Evolutionary conservation across 2,888 invertebrate species (phyloP).

Genomic region (Drosophila dives): DNA sequence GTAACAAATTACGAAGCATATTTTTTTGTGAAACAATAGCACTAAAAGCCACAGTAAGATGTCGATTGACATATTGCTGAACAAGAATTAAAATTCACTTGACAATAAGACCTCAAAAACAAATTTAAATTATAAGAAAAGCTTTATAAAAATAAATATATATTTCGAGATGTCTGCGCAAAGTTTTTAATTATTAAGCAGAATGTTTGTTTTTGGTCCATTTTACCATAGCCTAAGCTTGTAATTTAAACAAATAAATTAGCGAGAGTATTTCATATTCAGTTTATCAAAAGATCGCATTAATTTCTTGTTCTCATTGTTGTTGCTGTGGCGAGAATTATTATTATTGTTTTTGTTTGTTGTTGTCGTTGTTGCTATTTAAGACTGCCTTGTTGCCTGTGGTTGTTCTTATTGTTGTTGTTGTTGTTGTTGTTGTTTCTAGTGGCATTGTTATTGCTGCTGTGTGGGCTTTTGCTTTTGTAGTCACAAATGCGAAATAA

Average conservation of each 20-base stretch:
- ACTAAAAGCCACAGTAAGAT: neutral
- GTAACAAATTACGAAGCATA: neutral
- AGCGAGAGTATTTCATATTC: conserved; percentile 1
- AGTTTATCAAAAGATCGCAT: neutral
- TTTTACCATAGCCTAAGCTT: neutral
- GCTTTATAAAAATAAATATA: too few species aligned
- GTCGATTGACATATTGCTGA: neutral
- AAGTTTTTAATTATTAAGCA: neutral
- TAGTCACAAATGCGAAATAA: conserved; percentile 40
- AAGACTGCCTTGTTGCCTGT: conserved; percentile 13
- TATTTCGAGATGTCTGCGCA: neutral
- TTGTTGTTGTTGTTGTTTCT: conserved; percentile 16
- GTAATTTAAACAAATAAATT: neutral
- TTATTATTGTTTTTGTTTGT: conserved; percentile 38
- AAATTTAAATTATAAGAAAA: neutral
- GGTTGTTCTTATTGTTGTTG: conserved; percentile 1
- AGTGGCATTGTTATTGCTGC: conserved; percentile 4
- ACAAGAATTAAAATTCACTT: neutral
- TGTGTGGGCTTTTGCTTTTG: conserved; percentile 29
- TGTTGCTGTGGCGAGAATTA: conserved; percentile 52
- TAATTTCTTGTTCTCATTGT: conserved; percentile 35
- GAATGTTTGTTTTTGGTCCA: neutral
- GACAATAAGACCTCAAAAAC: too few species aligned
- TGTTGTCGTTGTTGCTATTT: conserved; percentile 37
- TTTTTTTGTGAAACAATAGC: neutral